These are phyloP conservation scores for Eptesicus fuscus DNA, from an alignment of 2,113 vertebrate species.

Conservation along the genomic window DNA sequence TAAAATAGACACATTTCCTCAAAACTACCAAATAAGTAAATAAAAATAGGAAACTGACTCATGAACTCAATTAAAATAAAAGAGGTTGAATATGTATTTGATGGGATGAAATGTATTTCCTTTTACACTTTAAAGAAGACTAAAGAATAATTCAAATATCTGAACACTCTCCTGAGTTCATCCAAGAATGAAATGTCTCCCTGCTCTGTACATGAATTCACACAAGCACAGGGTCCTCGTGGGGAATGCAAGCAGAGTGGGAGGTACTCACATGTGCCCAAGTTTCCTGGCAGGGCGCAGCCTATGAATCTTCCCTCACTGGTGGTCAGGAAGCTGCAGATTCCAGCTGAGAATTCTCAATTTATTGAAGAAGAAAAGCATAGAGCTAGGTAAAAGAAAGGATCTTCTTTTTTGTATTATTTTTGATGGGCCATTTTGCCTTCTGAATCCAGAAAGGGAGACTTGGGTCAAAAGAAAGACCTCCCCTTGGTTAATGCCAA, in stretches of 20 bases:
- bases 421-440: slow-evolving; percentile 20
- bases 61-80: slow-evolving; percentile 73
- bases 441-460: slow-evolving; percentile 12
- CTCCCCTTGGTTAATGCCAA: background rate
- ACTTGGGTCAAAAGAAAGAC: background rate
- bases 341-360: slow-evolving; percentile 21
- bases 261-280: background rate
- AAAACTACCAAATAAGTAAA: slow-evolving; percentile 81
- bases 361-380: slow-evolving; percentile 49
- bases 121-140: slow-evolving; percentile 63
- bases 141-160: slow-evolving; percentile 53
- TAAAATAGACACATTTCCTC: slow-evolving; percentile 70
- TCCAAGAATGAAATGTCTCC: slow-evolving; percentile 31
- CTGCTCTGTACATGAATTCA: background rate
- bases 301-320: background rate
- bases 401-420: slow-evolving; percentile 5
- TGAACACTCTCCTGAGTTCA: slow-evolving; percentile 34
- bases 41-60: slow-evolving; percentile 75
- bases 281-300: background rate
- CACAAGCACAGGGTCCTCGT: background rate
- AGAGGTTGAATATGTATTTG: slow-evolving; percentile 64
- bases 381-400: background rate
- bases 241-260: background rate
- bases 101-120: slow-evolving; percentile 56
- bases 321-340: background rate